Percentiles rank a stretch among this genome's conserved stretches.
Conservation (phyloP, 2,888 invertebrate species). For the Nephrocerus scutellatus region DNA sequence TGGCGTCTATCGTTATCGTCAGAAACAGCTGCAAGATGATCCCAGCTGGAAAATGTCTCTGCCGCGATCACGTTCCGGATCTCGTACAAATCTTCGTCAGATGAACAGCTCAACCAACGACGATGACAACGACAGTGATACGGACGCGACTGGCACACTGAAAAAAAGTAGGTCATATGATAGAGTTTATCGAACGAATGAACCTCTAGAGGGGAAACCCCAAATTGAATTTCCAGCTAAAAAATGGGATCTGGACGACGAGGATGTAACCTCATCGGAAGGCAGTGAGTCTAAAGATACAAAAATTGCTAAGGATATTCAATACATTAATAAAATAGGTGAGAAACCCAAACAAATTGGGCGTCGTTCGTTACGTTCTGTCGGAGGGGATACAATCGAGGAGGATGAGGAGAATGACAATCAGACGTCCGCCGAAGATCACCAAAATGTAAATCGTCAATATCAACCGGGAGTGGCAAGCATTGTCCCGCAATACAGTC, state of each 20-base stretch:
- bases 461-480: conserved; percentile 7
- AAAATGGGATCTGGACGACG: conserved; percentile 67
- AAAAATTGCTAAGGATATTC: conserved; percentile 57
- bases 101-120: conserved; percentile 48
- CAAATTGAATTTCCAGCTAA: conserved; percentile 74
- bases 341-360: conserved; percentile 54
- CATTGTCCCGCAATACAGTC: conserved; percentile 46
- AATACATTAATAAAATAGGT: conserved; percentile 52
- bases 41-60: conserved; percentile 53
- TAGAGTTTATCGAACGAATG: conserved; percentile 74
- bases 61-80: conserved; percentile 56
- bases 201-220: conserved; percentile 67
- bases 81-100: conserved; percentile 51
- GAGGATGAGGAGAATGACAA: conserved; percentile 22
- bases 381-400: conserved; percentile 41
- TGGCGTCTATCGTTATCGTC: conserved; percentile 58
- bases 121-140: conserved; percentile 52
- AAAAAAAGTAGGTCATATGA: conserved; percentile 72
- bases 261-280: conserved; percentile 56
- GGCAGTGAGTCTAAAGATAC: conserved; percentile 58
- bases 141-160: conserved; percentile 51
- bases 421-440: conserved; percentile 27
- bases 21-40: conserved; percentile 55
- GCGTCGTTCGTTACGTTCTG: conserved; percentile 51
- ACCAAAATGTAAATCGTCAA: background rate